phyloP scores from a whole-genome alignment of 2,888 invertebrate genomes.

The Automeris io region DNA sequence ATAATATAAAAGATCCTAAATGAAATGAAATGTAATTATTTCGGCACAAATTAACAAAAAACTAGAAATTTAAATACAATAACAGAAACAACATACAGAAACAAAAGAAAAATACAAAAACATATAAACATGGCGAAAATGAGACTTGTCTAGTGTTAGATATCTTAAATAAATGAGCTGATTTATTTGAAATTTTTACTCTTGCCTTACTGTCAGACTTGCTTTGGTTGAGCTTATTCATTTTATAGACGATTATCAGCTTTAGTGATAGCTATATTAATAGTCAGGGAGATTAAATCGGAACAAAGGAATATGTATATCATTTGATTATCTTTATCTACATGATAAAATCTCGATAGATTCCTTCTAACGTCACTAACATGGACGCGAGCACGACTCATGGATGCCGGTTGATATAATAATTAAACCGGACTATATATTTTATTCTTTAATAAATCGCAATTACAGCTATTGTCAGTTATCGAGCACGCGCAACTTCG shows the following conservation, averaged over 20 bases:
- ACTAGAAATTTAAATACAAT: too few relatives aligned
- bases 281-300: conserved; percentile 2
- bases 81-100: too few relatives aligned
- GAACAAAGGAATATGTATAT: conserved; percentile 4
- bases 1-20: too few relatives aligned
- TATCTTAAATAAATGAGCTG: too few relatives aligned
- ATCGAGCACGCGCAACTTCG: conserved; percentile 16
- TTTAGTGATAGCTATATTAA: neutral
- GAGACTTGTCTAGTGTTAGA: too few relatives aligned
- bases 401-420: neutral
- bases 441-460: neutral
- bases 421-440: neutral
- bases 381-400: neutral
- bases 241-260: neutral
- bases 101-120: too few relatives aligned
- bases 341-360: conserved; percentile 6
- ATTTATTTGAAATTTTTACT: too few relatives aligned
- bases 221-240: too few relatives aligned
- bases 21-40: too few relatives aligned
- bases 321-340: conserved; percentile 4
- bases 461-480: neutral
- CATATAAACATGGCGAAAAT: too few relatives aligned
- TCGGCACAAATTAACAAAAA: too few relatives aligned
- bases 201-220: too few relatives aligned
- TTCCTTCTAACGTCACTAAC: neutral